Conservation (phyloP, 2,113 vertebrate species). For the Campylomormyrus tamandua region DNA sequence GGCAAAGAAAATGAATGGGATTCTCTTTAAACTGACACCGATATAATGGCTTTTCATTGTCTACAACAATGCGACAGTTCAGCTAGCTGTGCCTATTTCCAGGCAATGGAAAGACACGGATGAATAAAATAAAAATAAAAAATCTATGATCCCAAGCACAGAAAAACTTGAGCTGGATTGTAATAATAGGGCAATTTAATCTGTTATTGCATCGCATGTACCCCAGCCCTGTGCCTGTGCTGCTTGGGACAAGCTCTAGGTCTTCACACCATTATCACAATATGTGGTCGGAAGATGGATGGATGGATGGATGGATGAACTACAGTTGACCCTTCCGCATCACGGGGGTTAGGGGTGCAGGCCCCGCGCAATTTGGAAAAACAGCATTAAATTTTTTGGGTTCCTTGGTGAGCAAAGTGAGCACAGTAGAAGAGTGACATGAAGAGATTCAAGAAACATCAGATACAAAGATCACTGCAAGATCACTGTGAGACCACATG, state of each 20-base stretch:
- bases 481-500: not conserved
- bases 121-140: not conserved
- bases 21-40: constrained; percentile 4
- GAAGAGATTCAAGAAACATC: not conserved
- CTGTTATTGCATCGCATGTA: not conserved
- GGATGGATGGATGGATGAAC: not conserved
- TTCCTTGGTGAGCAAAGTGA: not conserved
- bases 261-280: not conserved
- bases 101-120: not conserved
- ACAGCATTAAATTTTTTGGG: not conserved
- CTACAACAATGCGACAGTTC: constrained; percentile 19
- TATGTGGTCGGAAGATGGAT: not conserved
- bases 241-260: too few species aligned
- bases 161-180: not conserved
- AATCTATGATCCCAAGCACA: not conserved
- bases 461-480: not conserved
- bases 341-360: not conserved
- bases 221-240: not conserved
- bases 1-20: constrained; percentile 20
- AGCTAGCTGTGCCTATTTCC: not conserved
- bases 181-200: not conserved
- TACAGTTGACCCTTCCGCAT: not conserved
- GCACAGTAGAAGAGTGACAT: not conserved
- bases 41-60: constrained; percentile 20
- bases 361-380: not conserved